Conservation (phyloP, 2,113 vertebrate genomes). For the Pachypanchax playfairii region DNA sequence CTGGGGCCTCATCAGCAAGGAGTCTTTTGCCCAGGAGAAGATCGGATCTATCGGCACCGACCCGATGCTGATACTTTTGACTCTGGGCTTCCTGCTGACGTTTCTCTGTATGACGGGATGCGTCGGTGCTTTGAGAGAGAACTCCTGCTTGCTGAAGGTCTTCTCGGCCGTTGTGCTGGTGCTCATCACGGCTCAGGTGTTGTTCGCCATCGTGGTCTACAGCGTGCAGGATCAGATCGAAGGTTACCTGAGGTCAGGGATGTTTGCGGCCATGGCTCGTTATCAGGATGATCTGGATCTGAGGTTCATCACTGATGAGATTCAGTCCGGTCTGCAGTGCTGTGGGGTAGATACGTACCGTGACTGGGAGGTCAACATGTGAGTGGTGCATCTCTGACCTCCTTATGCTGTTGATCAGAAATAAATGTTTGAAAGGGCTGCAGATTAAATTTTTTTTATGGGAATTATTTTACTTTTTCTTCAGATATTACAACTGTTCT, state of each 20-base stretch:
- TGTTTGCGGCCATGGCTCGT: constrained; percentile 81
- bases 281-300: constrained; percentile 91
- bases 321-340: constrained; percentile 87
- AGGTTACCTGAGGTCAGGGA: constrained; percentile 66
- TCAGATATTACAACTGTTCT: constrained; percentile 94
- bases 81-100: constrained; percentile 76
- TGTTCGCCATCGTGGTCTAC: constrained; percentile 77
- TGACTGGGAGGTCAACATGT: constrained; percentile 91
- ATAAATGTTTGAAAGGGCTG: too few species aligned
- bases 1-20: constrained; percentile 89
- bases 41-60: constrained; percentile 78
- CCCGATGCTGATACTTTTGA: constrained; percentile 84
- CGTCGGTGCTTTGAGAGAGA: constrained; percentile 85
- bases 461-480: neutral
- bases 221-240: constrained; percentile 74
- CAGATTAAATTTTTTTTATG: neutral
- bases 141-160: constrained; percentile 80
- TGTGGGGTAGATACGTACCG: constrained; percentile 86
- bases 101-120: constrained; percentile 83
- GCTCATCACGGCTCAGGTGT: constrained; percentile 75
- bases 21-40: constrained; percentile 74
- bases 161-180: constrained; percentile 75
- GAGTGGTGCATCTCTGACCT: constrained; percentile 68
- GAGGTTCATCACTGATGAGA: constrained; percentile 87
- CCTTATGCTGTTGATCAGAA: too few species aligned